Conservation (phyloP, 2,113 vertebrate genomes). For the Cebus imitator region DNA sequence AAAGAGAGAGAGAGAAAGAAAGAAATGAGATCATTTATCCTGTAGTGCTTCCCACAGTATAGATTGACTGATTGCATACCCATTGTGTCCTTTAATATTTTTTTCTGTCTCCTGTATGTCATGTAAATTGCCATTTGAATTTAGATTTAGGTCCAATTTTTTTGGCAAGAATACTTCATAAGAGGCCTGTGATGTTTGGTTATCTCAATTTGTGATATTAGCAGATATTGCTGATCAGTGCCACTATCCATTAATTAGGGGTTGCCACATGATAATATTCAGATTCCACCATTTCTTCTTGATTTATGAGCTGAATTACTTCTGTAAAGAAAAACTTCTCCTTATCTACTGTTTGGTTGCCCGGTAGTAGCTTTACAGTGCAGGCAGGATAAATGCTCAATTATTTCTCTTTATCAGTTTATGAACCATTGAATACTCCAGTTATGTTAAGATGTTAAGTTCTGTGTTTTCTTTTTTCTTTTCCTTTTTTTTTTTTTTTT, state of each 20-base stretch:
- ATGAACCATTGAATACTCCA: not conserved
- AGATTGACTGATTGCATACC: not conserved
- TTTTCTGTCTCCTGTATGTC: not conserved
- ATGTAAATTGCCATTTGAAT: not conserved
- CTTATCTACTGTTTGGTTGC: not conserved
- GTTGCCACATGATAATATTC: not conserved
- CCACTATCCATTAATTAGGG: not conserved
- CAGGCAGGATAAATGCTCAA: not conserved
- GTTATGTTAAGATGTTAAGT: too few species aligned
- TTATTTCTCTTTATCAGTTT: not conserved
- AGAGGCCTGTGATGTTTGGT: not conserved
- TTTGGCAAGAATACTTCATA: not conserved
- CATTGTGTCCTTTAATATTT: not conserved
- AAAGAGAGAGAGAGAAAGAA: not conserved
- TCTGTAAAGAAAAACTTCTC: too few species aligned
- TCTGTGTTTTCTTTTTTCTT: too few species aligned
- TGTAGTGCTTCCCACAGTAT: not conserved
- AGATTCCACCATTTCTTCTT: too few species aligned
- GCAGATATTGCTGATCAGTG: not conserved
- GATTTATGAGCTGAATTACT: too few species aligned
- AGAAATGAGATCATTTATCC: not conserved
- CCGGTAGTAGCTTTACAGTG: not conserved
- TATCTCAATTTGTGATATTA: not conserved
- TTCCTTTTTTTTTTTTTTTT: too few species aligned
- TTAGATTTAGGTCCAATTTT: not conserved